phyloP scores from a whole-genome alignment of 1,140 invertebrate species.

The Drosophila saltans region DNA sequence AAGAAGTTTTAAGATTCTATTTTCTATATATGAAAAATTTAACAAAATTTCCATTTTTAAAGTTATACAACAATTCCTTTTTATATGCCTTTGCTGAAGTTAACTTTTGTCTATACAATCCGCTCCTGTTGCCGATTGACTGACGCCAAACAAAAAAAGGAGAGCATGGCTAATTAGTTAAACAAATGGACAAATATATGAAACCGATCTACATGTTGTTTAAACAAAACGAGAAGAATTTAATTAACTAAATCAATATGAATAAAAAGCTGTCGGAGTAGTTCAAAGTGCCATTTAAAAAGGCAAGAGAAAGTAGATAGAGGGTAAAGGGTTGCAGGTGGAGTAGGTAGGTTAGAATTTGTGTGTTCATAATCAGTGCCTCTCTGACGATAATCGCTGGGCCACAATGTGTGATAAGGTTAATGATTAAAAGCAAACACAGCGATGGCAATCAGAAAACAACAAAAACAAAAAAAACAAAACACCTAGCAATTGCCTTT shows the following conservation, averaged over 20 bases:
- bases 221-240: conserved; percentile 49
- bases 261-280: conserved; percentile 29
- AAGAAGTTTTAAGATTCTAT: too few species aligned
- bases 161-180: conserved; percentile 53
- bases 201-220: conserved; percentile 35
- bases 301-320: neutral
- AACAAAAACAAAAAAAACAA: too few species aligned
- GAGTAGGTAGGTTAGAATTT: too few species aligned
- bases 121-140: neutral
- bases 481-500: neutral
- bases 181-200: conserved; percentile 37
- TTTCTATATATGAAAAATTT: too few species aligned
- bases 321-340: conserved; percentile 8
- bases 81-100: too few species aligned
- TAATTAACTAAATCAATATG: conserved; percentile 73
- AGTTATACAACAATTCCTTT: too few species aligned
- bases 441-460: conserved; percentile 50
- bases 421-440: conserved; percentile 69
- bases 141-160: neutral
- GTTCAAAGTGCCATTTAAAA: conserved; percentile 36
- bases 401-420: conserved; percentile 57
- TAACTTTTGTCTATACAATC: neutral
- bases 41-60: too few species aligned
- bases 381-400: conserved; percentile 50
- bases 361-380: conserved; percentile 28